These are phyloP conservation scores for Propithecus coquereli DNA, from an alignment of 2,113 vertebrate species.

Conservation along the genomic window DNA sequence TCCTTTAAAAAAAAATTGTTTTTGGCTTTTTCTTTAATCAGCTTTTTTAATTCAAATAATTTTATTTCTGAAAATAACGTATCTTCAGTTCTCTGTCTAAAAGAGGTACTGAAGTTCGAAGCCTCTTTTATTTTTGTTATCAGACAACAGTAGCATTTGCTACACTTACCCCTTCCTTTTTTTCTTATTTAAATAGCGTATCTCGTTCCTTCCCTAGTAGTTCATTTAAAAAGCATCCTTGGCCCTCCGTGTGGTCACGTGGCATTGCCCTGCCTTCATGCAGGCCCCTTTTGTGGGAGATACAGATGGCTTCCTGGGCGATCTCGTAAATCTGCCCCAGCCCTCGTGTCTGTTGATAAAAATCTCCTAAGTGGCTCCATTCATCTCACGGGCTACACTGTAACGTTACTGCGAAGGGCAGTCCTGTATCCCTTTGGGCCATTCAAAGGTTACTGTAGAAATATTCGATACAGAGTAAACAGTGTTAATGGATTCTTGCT, in stretches of 20 bases:
- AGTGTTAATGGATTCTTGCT: no score
- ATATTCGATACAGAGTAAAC: not conserved
- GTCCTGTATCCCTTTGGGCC: not conserved
- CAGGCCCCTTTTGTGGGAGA: not conserved
- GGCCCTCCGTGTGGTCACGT: not conserved
- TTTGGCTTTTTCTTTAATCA: not conserved
- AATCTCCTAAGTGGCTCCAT: not conserved
- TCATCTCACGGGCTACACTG: not conserved
- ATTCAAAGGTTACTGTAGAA: not conserved
- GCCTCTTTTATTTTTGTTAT: not conserved
- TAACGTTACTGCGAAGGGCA: not conserved
- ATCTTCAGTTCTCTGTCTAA: not conserved
- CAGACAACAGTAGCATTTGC: not conserved
- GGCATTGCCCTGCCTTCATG: fast-evolving
- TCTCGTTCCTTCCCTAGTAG: not conserved
- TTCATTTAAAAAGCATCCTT: not conserved
- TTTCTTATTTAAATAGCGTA: not conserved
- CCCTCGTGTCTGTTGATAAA: not conserved
- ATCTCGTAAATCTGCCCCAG: not conserved
- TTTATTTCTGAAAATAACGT: not conserved
- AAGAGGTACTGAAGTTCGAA: not conserved
- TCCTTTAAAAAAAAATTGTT: not conserved
- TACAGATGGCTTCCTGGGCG: fast-evolving
- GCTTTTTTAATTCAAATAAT: not conserved
- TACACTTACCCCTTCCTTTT: fast-evolving